Base-by-base conservation (phyloP, 2,888 invertebrate genomes). In the Cephus pulcher region DNA sequence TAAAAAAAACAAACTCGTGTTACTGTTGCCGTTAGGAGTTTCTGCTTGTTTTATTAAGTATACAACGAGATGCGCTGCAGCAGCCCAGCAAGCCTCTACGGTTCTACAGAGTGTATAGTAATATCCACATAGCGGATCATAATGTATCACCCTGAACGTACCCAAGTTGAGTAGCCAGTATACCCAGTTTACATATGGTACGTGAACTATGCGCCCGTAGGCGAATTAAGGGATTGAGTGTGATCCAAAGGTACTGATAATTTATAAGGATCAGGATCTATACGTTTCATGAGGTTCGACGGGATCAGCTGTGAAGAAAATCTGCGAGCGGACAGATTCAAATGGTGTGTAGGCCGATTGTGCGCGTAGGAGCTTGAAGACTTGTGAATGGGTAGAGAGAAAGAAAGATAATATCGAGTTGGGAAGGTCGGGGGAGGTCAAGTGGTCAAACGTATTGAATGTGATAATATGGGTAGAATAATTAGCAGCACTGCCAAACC, bases 21-120 rank as follows among this genome's bases (percentile, higher is more conserved):
- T 75, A 35, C 30, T 30, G 69, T 35, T 70, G 35, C 35, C 34
- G 33, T 69, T 77, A 23, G 6, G 11, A 56, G 15, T 34, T 12
- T 56, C 34, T 35, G 40, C 32, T 37, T 37, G n/a, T 73, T 74
- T 73, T 74, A 32, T 33, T 74, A 35, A 69, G 34, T 77, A 69
- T 73, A 75, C 75, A 78, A 68, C 75, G 34, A 76, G 34, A 76
- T 76, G 68, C 77, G 76, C 76, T 69, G 78, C 78, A 78, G 78
- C 76, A 78, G 78, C 76, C 78, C 76, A 78, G 74, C 78, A 76
- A 78, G 78, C 78, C 73, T 78, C 76, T 76, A 77, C 73, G 73
- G 68, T 40, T 77, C 78, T 78, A 78, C 78, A 76, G 37, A 78
- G 33, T 34, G 56, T 56, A 23, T 9, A 56, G 23, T 56, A 40